Conservation (phyloP, 2,113 vertebrate genomes). For the Anhinga rufa region DNA sequence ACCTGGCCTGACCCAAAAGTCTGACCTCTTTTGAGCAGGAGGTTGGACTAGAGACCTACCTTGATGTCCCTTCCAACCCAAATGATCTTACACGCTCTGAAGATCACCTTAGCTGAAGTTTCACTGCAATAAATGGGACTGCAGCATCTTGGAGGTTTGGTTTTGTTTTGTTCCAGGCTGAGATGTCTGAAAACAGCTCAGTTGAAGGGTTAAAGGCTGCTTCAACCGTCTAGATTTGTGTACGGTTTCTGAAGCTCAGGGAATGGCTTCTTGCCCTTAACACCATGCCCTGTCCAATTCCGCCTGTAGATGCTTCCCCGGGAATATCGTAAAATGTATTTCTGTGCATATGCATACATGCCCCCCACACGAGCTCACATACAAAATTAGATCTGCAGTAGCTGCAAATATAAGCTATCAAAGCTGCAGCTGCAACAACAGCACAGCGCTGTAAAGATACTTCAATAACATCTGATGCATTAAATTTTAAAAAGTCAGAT, state of each 20-base stretch:
- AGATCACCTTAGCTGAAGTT: neutral
- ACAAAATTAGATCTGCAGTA: neutral
- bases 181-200: neutral
- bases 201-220: rapidly evolving
- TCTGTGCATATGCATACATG: rapidly evolving
- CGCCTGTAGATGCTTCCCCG: neutral
- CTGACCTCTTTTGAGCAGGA: neutral
- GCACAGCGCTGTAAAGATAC: neutral
- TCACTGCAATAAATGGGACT: neutral
- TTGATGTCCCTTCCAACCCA: neutral
- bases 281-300: neutral
- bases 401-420: neutral
- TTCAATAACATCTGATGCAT: neutral
- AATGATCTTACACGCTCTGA: rapidly evolving
- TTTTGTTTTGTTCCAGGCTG: neutral
- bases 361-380: neutral
- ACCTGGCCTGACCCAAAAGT: rapidly evolving
- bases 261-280: neutral
- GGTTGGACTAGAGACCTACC: neutral
- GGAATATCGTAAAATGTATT: rapidly evolving
- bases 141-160: neutral
- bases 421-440: conserved; percentile 10
- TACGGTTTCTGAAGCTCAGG: neutral
- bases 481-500: neutral
- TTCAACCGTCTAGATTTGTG: rapidly evolving